These are phyloP conservation scores for Adelphocoris suturalis DNA, from an alignment of 2,888 invertebrate genomes.

Conservation along the genomic window DNA sequence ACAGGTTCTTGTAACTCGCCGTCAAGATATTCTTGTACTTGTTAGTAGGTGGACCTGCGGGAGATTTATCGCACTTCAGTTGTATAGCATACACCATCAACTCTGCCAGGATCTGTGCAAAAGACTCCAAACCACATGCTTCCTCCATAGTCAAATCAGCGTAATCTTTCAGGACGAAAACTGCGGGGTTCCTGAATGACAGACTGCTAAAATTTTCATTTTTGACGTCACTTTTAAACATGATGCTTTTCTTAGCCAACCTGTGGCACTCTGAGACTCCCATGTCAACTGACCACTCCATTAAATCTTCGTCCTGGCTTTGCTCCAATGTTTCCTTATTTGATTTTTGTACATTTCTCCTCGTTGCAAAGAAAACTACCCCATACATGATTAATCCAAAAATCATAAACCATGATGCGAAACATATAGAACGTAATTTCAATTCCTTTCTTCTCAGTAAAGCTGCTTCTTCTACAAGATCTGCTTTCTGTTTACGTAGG, in stretches of 20 bases:
- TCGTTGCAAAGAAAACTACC: background rate
- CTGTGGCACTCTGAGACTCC: background rate
- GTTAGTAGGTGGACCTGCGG: background rate
- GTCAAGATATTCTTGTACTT: conserved; percentile 7
- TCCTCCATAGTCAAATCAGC: conserved; percentile 26
- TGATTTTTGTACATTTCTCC: background rate
- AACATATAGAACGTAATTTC: background rate
- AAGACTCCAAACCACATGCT: conserved; percentile 17
- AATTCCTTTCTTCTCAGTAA: background rate
- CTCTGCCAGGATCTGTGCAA: background rate
- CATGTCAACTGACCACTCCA: background rate
- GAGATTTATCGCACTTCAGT: background rate
- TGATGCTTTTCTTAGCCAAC: background rate
- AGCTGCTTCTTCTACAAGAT: background rate
- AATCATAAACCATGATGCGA: background rate
- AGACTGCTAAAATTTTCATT: conserved; percentile 2
- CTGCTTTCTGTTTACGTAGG: background rate
- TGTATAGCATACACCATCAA: conserved; percentile 34
- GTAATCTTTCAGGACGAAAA: background rate
- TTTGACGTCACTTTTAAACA: conserved; percentile 10
- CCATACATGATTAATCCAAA: conserved; percentile 24
- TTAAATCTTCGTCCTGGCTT: background rate
- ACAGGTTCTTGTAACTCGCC: background rate
- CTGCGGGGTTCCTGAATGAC: background rate
- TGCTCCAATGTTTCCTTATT: background rate